Base-by-base conservation (phyloP, 1,140 invertebrate genomes). In the Aporrectodea caliginosa region DNA sequence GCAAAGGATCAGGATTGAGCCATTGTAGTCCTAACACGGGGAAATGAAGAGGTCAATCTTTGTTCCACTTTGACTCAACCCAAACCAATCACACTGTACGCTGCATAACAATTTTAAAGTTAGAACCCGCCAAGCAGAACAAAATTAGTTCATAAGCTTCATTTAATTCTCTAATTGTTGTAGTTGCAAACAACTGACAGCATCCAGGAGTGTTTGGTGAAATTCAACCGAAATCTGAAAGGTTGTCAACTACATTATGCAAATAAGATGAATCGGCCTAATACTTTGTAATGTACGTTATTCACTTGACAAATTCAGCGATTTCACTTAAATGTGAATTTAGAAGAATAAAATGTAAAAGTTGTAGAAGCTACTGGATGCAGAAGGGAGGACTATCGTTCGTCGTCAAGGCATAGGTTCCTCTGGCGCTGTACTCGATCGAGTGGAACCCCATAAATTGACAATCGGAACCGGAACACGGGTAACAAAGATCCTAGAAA, bases 361-460 rank as follows among this genome's bases (percentile, higher is more conserved):
- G 43, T 12, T 58, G 43, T 6, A 6, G 43, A 22, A 6, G 43
- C 70, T 72, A 72, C n/a, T 72, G n/a, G 70, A 72, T 32, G 32
- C 70, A 72, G 27, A 12, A 72, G 2, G 70, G 70, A 2, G 70
- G 32, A 27, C 31, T 32, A 14, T 6, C 70, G 70, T 72, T 27
- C 6, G 70, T 72, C 14, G n/a, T 27, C n/a, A 32, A 27, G n/a
- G 32, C n/a, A n/a, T 29, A 72, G n/a, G 27, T 72, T 12, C 70
- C 70, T 72, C 70, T 2, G 14, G 6, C 70, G 6, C 2, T 14
- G n/a, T 27, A 72, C 70, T 72, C 70, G n/a, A 32, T 29, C 70
- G 70, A 27, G 27, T 72, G 70, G 70, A 72, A 72, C 2, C 70
- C 70, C 70, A 72, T 12, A n/a, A 12, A 32, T 27, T 72, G 70